phyloP scores from a whole-genome alignment of 2,113 vertebrate species.

The Lates calcarifer region DNA sequence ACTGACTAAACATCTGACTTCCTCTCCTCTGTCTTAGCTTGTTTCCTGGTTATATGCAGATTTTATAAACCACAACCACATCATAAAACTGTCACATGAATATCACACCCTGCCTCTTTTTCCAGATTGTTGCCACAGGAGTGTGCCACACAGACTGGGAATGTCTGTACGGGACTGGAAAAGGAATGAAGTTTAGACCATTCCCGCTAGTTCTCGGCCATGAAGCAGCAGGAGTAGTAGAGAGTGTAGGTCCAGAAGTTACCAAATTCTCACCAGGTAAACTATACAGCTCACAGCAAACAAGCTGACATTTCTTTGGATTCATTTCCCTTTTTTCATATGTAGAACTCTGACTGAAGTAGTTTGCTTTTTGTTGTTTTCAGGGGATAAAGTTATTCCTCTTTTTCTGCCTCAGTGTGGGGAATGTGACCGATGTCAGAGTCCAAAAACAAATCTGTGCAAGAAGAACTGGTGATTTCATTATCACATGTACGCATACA shows the following conservation, averaged over 20 bases:
- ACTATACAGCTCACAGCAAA: neutral
- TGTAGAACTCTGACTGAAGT: neutral
- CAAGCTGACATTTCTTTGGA: neutral
- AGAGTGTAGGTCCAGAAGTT: conserved; percentile 68
- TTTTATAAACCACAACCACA: fast-evolving
- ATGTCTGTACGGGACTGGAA: conserved; percentile 70
- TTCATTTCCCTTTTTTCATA: neutral
- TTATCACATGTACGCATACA: neutral
- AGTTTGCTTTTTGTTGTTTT: conserved; percentile 11
- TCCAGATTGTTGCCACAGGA: conserved; percentile 54
- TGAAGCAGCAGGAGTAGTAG: conserved; percentile 68
- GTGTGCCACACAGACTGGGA: conserved; percentile 73
- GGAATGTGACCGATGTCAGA: conserved; percentile 81
- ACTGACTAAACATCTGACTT: neutral
- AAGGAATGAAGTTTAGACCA: conserved; percentile 5
- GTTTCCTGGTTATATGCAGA: neutral
- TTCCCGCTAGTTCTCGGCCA: conserved; percentile 70
- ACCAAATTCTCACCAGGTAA: conserved; percentile 59
- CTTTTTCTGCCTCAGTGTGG: conserved; percentile 86
- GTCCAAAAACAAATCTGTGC: conserved; percentile 83
- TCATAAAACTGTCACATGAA: neutral
- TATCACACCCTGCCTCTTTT: neutral
- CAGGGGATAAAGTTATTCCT: conserved; percentile 90
- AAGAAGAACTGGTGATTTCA: conserved; percentile 75
- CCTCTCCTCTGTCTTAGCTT: neutral